Evolutionary conservation across 2,797 vertebrate genomes (phyloP), one percentile per base, ranked within the genome.

Genomic region (Diplodus sargus): DNA sequence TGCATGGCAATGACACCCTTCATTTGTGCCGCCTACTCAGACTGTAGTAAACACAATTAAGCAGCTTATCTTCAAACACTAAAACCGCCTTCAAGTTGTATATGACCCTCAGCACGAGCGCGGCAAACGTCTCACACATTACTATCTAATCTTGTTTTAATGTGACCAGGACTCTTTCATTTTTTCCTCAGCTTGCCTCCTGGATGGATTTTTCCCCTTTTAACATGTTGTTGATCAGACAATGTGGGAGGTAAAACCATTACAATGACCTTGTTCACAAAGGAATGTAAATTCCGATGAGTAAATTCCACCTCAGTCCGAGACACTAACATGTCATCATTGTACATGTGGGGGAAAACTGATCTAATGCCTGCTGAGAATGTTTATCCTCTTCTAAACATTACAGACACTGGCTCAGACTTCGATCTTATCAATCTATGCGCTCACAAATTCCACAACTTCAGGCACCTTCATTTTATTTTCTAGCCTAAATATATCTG

Each of bases 311-410:
- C 23, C 30, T 68, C 12, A 13, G 22, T 28, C 34, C 18, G 5
- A 79, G 77, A 91, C 78, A 71, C 74, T 76, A 83, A 83, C 70
- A 87, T 89, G 69, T 73, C 87, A 82, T 76, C 47, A 18, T 48
- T 70, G 67, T 76, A 56, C 62, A 76, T 68, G 56, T 62, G 65
- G 30, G 68, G 54, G 45, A 58, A 51, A 76, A 52, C 43, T 69
- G 67, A 86, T 84, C 74, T 70, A 81, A 76, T 64, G 58, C 49
- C 78, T 43, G 14, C 62, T 60, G 43, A 79, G 70, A 84, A 76
- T 85, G 84, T 91, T 90, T 88, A 88, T 91, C 64, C 45, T 80
- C 34, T 74, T 59, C 67, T 85, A 91, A 91, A 91, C 90, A 87
- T 17, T 25, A 28, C 49, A 86, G 67, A 64, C 47, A 57, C 70